Evolutionary conservation across 2,888 invertebrate genomes (phyloP).

Genomic region (Drosophila greeni): DNA sequence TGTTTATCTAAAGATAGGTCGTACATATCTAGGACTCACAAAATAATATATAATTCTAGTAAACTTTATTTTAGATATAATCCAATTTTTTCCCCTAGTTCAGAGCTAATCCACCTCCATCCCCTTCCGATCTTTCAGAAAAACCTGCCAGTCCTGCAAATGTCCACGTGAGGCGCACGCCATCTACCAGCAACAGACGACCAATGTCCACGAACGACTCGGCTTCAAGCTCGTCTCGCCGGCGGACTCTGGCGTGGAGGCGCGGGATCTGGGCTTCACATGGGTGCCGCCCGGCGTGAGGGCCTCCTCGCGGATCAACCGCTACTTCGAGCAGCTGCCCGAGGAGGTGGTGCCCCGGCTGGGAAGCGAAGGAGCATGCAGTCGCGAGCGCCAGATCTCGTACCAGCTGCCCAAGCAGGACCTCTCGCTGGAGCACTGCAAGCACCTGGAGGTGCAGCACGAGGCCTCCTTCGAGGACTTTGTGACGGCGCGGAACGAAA

Average conservation of each 20-base stretch:
- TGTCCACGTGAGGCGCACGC: slow-evolving; percentile 94
- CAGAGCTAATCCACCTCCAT: background rate
- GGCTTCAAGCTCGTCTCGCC: slow-evolving; percentile 81
- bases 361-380: slow-evolving; percentile 88
- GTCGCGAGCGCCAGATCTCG: slow-evolving; percentile 89
- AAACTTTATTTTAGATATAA: too few species aligned
- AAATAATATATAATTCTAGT: background rate
- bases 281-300: slow-evolving; percentile 81
- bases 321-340: slow-evolving; percentile 94
- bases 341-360: slow-evolving; percentile 87
- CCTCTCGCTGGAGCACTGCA: slow-evolving; percentile 92
- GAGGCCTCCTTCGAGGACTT: slow-evolving; percentile 94
- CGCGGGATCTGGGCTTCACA: slow-evolving; percentile 85
- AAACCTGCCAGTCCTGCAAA: slow-evolving; percentile 95
- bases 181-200: slow-evolving; percentile 91
- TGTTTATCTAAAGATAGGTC: background rate
- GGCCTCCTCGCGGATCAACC: slow-evolving; percentile 81
- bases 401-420: slow-evolving; percentile 97
- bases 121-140: slow-evolving; percentile 82
- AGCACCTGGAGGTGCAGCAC: slow-evolving; percentile 88
- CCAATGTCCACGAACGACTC: slow-evolving; percentile 86
- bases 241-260: slow-evolving; percentile 81
- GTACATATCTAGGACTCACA: background rate
- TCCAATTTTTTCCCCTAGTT: too few species aligned
- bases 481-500: slow-evolving; percentile 94